phyloP scores from a whole-genome alignment of 2,888 invertebrate genomes.

The Drosophila lacicola region DNA sequence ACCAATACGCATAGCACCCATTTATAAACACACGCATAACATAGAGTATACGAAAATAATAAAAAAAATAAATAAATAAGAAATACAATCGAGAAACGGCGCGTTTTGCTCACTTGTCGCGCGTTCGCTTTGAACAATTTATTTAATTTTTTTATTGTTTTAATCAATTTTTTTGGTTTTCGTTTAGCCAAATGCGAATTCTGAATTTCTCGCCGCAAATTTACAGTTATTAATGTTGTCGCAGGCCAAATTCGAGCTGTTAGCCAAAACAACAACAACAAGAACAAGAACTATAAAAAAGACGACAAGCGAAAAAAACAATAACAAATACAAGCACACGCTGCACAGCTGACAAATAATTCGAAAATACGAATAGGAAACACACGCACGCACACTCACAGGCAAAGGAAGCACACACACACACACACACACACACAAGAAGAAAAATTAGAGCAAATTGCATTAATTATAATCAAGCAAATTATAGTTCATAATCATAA shows the following conservation, averaged over 20 bases:
- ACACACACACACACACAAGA: not conserved
- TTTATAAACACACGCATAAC: not conserved
- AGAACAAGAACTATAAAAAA: conserved; percentile 41
- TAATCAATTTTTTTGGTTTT: not conserved
- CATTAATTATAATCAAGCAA: conserved; percentile 15
- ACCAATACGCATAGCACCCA: not conserved
- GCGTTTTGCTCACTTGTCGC: too few species aligned
- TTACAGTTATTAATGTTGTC: conserved; percentile 70
- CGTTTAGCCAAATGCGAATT: conserved; percentile 30
- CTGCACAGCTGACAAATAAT: conserved; percentile 46
- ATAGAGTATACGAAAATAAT: conserved; percentile 2
- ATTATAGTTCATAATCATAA: not conserved
- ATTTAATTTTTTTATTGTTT: conserved; percentile 1
- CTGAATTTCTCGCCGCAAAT: conserved; percentile 21
- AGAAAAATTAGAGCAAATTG: conserved; percentile 1
- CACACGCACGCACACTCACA: not conserved
- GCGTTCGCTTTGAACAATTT: conserved; percentile 10
- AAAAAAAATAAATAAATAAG: conserved; percentile 9
- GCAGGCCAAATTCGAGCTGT: conserved; percentile 38
- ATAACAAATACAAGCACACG: conserved; percentile 15
- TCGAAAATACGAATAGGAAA: not conserved
- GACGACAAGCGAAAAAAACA: conserved; percentile 22
- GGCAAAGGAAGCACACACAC: not conserved
- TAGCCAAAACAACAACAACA: conserved; percentile 23
- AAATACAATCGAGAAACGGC: not conserved